A percentile compares a stretch with the other conserved stretches of the same genome.
phyloP scores from a whole-genome alignment of 2,113 vertebrate species.

The Cochlearius cochlearius region DNA sequence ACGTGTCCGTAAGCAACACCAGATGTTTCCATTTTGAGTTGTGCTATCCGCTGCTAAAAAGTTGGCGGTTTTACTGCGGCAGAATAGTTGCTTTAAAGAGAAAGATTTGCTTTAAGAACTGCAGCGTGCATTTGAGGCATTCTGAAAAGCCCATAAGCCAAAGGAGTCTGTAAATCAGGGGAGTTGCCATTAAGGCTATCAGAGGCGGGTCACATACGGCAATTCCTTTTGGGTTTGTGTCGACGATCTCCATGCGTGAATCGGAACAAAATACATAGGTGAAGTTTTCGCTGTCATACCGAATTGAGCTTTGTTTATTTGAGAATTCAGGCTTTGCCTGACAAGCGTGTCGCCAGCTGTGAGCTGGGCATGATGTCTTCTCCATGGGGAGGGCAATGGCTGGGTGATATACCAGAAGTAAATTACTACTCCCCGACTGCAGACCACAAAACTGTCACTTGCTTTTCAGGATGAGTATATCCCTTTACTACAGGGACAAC shows the following conservation, averaged over 20 bases:
- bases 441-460: background rate
- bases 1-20: background rate
- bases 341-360: accelerated
- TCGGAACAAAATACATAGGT: background rate
- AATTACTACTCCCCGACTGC: background rate
- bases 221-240: background rate
- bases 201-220: background rate
- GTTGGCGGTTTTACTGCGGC: background rate
- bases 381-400: background rate
- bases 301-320: background rate
- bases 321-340: background rate
- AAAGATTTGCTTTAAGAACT: background rate
- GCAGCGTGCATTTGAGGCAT: background rate
- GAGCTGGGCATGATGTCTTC: background rate
- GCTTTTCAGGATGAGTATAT: background rate
- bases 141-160: background rate
- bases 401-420: background rate
- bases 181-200: background rate
- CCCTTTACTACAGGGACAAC: background rate
- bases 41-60: background rate
- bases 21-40: slow-evolving; percentile 32
- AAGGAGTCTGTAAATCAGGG: background rate
- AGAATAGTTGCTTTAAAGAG: background rate
- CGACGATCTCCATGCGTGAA: accelerated
- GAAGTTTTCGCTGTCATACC: background rate